Evolutionary conservation across 1,140 invertebrate genomes (phyloP).

Genomic region (Daktulosphaira vitifoliae): DNA sequence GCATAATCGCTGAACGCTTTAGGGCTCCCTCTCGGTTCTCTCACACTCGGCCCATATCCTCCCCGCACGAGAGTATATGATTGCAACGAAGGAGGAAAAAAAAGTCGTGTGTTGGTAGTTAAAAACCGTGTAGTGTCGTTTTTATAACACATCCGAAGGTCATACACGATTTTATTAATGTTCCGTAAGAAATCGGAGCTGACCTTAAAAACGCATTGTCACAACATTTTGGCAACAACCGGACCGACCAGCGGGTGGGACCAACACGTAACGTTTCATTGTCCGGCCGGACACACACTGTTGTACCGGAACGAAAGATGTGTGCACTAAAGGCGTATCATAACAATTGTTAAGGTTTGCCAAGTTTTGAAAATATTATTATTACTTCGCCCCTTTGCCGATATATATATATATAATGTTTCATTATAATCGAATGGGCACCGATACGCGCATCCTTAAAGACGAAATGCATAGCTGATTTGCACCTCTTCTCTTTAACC

Average conservation of each 20-base stretch:
- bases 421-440: slow-evolving; percentile 21
- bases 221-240: slow-evolving; percentile 31
- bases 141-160: slow-evolving; percentile 28
- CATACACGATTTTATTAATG: slow-evolving; percentile 30
- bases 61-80: not conserved
- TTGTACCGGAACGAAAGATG: slow-evolving; percentile 31
- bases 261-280: slow-evolving; percentile 20
- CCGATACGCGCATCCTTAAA: too few relatives aligned
- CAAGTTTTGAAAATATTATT: slow-evolving; percentile 30
- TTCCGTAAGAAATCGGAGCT: slow-evolving; percentile 31
- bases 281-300: slow-evolving; percentile 6
- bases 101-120: slow-evolving; percentile 29
- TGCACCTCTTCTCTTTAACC: slow-evolving; percentile 10
- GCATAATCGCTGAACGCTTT: not conserved
- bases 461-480: slow-evolving; percentile 6
- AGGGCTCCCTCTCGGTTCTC: not conserved
- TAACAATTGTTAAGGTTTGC: slow-evolving; percentile 28
- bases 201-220: slow-evolving; percentile 33
- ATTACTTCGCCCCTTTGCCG: slow-evolving; percentile 21
- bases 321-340: slow-evolving; percentile 9
- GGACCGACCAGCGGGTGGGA: slow-evolving; percentile 25
- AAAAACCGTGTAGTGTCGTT: slow-evolving; percentile 11
- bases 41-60: not conserved
- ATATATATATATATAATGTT: too few relatives aligned
- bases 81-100: not conserved